These are phyloP conservation scores for Hypolimnas misippus DNA, from an alignment of 2,888 invertebrate genomes.

Conservation along the genomic window DNA sequence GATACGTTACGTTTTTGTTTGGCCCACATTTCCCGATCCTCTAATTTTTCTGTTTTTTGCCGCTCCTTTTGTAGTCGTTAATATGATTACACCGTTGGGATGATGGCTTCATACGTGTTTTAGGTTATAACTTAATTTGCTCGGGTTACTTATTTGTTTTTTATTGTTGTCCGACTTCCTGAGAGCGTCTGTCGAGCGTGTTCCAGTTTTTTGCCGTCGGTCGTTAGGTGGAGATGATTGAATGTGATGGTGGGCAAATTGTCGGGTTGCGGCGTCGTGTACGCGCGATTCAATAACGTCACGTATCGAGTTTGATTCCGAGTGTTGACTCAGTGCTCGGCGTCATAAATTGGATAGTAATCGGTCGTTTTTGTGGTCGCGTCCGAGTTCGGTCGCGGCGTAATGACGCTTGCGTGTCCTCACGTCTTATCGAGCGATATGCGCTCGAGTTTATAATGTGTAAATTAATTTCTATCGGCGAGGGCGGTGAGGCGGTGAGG, in stretches of 20 bases:
- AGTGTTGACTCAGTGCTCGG: constrained; percentile 59
- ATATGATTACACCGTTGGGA: constrained; percentile 84
- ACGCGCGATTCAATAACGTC: constrained; percentile 49
- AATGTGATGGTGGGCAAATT: constrained; percentile 79
- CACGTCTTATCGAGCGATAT: constrained; percentile 25
- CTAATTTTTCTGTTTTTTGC: constrained; percentile 83
- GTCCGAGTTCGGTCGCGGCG: constrained; percentile 13
- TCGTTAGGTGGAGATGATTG: constrained; percentile 81
- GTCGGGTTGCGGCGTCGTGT: constrained; percentile 52
- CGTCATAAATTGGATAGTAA: constrained; percentile 63
- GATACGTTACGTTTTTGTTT: constrained; percentile 84
- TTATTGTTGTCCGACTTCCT: constrained; percentile 81
- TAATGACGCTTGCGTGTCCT: constrained; percentile 39
- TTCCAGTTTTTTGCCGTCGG: constrained; percentile 68
- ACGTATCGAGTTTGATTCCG: constrained; percentile 62
- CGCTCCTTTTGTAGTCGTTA: constrained; percentile 83
- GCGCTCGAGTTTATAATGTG: constrained; percentile 40
- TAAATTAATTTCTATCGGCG: constrained; percentile 68
- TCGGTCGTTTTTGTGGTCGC: constrained; percentile 51
- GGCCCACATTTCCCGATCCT: constrained; percentile 84
- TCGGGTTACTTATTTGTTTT: constrained; percentile 81
- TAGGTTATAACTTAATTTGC: constrained; percentile 84
- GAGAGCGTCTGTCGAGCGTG: constrained; percentile 73
- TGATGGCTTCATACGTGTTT: constrained; percentile 84
- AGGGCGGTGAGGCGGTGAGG: constrained; percentile 47